These are phyloP conservation scores for Drosophila anomelani DNA, from an alignment of 2,888 invertebrate species.

Conservation along the genomic window DNA sequence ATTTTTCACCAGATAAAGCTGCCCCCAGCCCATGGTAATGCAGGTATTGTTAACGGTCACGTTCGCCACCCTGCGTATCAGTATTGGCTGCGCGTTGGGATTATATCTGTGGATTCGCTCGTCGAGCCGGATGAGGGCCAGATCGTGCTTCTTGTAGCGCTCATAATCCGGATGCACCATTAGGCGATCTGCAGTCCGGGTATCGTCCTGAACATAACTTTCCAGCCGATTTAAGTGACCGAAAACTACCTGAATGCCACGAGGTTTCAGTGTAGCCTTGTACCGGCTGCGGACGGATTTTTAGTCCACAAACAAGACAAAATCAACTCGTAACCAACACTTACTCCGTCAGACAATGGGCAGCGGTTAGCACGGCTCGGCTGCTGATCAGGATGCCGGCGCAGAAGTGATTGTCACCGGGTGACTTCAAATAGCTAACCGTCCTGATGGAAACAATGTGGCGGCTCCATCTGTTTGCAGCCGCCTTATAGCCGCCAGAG, in stretches of 20 bases:
- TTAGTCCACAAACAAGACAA: neutral
- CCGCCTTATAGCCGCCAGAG: conserved; percentile 52
- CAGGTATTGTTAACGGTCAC: conserved; percentile 16
- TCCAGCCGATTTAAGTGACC: conserved; percentile 32
- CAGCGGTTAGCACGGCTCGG: conserved; percentile 56
- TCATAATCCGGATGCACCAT: conserved; percentile 53
- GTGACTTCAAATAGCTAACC: conserved; percentile 20
- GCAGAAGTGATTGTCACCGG: conserved; percentile 65
- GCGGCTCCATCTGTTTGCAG: conserved; percentile 3
- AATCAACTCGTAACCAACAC: neutral
- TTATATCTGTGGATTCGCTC: conserved; percentile 42
- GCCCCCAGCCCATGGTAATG: conserved; percentile 64
- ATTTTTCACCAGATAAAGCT: conserved; percentile 53
- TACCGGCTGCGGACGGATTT: conserved; percentile 37
- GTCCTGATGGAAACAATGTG: conserved; percentile 63
- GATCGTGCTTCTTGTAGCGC: conserved; percentile 51
- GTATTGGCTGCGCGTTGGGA: conserved; percentile 39
- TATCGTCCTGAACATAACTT: neutral
- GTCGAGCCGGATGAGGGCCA: conserved; percentile 45
- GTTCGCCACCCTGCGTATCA: neutral
- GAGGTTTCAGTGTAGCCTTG: conserved; percentile 52
- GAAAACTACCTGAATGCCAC: conserved; percentile 48
- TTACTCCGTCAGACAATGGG: conserved; percentile 67
- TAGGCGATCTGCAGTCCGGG: conserved; percentile 39
- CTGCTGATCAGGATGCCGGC: conserved; percentile 61